Evolutionary conservation across 2,113 vertebrate species (phyloP).

Genomic region (Hypocryptadius cinnamomeus): DNA sequence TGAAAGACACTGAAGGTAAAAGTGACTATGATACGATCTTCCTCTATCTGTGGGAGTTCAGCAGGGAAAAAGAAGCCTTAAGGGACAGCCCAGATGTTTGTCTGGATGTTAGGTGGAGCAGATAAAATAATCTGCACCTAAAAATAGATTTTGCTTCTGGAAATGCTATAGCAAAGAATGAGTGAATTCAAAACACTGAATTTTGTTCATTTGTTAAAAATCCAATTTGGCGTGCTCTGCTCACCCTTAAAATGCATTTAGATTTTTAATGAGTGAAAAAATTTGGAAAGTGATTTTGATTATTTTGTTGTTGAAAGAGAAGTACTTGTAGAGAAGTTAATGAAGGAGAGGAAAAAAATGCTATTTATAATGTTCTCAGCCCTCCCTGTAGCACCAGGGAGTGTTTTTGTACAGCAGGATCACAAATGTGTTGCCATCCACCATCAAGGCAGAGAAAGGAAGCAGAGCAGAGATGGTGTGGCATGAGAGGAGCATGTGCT

Average conservation of each 20-base stretch:
- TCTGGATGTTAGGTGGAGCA: not conserved
- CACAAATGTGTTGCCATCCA: not conserved
- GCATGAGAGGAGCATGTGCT: accelerated
- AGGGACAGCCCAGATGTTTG: not conserved
- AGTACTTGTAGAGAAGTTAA: not conserved
- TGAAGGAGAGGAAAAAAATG: not conserved
- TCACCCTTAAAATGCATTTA: not conserved
- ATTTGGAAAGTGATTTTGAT: not conserved
- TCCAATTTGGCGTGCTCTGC: not conserved
- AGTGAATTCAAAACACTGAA: not conserved
- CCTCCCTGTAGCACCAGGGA: not conserved
- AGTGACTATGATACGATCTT: not conserved
- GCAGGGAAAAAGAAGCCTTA: accelerated
- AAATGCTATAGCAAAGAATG: not conserved
- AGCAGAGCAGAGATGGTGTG: not conserved
- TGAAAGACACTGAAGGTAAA: not conserved
- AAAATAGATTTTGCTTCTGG: not conserved
- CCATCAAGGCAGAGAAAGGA: not conserved
- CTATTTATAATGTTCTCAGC: not conserved
- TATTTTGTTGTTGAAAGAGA: not conserved
- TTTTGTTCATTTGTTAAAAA: not conserved
- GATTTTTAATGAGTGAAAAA: not conserved
- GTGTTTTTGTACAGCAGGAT: not conserved
- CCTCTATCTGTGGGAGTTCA: not conserved
- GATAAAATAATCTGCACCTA: not conserved